Base-by-base conservation (phyloP, 2,797 vertebrate genomes). In the Dallia pectoralis region DNA sequence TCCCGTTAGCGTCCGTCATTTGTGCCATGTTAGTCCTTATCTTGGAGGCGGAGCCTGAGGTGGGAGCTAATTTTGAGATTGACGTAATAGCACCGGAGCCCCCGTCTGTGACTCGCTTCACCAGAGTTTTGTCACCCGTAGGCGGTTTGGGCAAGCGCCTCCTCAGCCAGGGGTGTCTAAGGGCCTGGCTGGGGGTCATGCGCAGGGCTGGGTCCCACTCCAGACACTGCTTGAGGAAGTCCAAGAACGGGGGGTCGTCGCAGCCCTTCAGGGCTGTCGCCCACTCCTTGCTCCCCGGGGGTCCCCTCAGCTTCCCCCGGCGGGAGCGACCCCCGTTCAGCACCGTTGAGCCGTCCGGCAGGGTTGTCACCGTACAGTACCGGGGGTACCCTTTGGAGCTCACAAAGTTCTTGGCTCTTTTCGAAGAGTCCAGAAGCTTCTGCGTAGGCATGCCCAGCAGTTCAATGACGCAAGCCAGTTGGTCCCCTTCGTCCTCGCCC, bases 161-260 rank as follows among this genome's bases (percentile, higher is more conserved):
- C 89, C 97, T 91, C 63, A 99, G 94, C 98, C 98, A 99, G 36
- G 94, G 93, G 85, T 99, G 98, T 72, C 97, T 93, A 30, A 99
- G 90, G 33, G 97, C 98, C 91, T 98, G 97, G 89, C 94, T 93
- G 7, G 98, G 98, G 18, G 95, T 97, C 96, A 99, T 96, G 73
- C 98, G 93, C 74, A 95, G 80, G 4, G 89, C 81, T 1, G 98
- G 96, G 93, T 99, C 98, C 98, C 98, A 99, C 84, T 99, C 97
- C 87, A 99, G 93, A 93, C 98, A 99, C 90, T 97, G 97, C 87
- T 96, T 97, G 48, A 99, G 95, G 91, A 99, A 99, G 94, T 99
- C 98, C 83, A 99, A 93, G 87, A 99, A 99, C 70, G 98, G 92
- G 0, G 95, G 93, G 83, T 99, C 98, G 0, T 99, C 97, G 48